A percentile compares a stretch with the other conserved stretches of the same genome.
Evolutionary conservation across 2,888 invertebrate species (phyloP).

Genomic region (Zaprionus bogoriensis): DNA sequence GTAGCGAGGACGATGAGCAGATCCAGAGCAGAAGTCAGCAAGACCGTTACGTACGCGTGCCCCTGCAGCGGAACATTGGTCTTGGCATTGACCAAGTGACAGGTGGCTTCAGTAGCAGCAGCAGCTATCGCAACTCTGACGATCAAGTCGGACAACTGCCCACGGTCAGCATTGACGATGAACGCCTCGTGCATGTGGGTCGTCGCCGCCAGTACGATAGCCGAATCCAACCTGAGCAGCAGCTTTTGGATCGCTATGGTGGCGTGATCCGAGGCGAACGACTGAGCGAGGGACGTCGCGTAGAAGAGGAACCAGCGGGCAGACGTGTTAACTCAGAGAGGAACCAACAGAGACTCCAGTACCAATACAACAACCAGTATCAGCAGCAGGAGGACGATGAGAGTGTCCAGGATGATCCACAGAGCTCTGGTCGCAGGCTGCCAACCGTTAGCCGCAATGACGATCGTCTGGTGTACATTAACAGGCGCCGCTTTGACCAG

Average conservation of each 20-base stretch:
- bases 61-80: constrained; percentile 35
- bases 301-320: not conserved
- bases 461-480: constrained; percentile 62
- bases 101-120: no score
- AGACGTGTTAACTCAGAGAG: no score
- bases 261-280: constrained; percentile 23
- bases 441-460: constrained; percentile 42
- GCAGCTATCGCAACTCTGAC: not conserved
- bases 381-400: not conserved
- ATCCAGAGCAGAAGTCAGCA: not conserved
- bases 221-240: constrained; percentile 16
- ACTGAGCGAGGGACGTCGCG: constrained; percentile 10
- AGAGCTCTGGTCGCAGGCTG: constrained; percentile 23
- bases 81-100: constrained; percentile 6
- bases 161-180: constrained; percentile 30
- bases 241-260: constrained; percentile 6
- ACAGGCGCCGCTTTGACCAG: constrained; percentile 50
- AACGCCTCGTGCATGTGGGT: constrained; percentile 50
- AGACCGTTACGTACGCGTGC: constrained; percentile 24
- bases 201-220: constrained; percentile 47
- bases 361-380: constrained; percentile 17
- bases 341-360: no score
- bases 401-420: not conserved
- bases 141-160: constrained; percentile 31
- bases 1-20: constrained; percentile 4